Conservation (phyloP, 2,888 invertebrate genomes). For the Heteromyza rotundicornis region DNA sequence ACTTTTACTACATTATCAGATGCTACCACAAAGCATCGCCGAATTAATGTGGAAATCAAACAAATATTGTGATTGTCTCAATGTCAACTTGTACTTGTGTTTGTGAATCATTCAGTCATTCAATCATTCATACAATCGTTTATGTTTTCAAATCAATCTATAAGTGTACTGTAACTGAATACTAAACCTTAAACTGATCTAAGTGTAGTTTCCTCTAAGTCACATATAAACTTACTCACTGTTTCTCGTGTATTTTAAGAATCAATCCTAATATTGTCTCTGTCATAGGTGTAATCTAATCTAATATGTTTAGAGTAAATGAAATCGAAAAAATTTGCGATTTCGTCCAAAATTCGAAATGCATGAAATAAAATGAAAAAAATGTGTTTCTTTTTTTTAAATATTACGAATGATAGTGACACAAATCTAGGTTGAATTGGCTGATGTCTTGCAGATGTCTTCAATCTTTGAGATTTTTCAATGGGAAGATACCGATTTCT, state of each 20-base stretch:
- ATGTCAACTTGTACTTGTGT: background rate
- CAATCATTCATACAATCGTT: background rate
- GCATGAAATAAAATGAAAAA: background rate
- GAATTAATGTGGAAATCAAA: no score
- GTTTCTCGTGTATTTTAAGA: background rate
- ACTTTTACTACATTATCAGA: no score
- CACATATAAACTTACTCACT: background rate
- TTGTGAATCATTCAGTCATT: background rate
- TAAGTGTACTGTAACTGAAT: background rate
- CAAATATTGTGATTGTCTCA: constrained; percentile 18
- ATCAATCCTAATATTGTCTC: constrained; percentile 5
- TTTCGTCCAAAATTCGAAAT: background rate
- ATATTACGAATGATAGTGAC: background rate
- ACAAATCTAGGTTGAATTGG: constrained; percentile 4
- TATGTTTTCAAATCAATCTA: background rate
- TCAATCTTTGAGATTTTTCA: no score
- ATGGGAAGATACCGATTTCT: no score
- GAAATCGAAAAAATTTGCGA: background rate
- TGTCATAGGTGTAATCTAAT: background rate
- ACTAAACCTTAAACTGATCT: background rate
- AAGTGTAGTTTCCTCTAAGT: constrained; percentile 8
- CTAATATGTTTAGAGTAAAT: background rate
- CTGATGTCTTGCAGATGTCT: no score
- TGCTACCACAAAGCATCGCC: no score
- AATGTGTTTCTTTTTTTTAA: background rate